A percentile compares a stretch with the other conserved stretches of the same genome.
Evolutionary conservation across 2,797 vertebrate genomes (phyloP).

Genomic region (Sebastes itinus): DNA sequence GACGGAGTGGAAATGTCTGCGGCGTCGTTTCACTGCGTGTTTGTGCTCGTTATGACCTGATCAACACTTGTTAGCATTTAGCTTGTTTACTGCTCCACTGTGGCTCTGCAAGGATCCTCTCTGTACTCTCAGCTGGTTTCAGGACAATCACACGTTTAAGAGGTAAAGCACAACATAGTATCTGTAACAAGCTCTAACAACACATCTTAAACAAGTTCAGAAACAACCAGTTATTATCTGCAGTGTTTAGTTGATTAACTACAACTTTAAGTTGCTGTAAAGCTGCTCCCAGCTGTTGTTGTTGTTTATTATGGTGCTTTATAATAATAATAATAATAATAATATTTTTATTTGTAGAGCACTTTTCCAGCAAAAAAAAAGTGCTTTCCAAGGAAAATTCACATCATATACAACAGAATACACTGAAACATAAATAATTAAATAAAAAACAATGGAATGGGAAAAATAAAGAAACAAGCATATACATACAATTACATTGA

Average conservation of each 20-base stretch:
- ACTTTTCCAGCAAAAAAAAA: too few species aligned
- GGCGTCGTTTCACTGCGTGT: background rate
- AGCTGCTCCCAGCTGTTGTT: background rate
- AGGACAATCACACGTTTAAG: conserved; percentile 1
- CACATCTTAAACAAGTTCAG: background rate
- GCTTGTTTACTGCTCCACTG: conserved; percentile 36
- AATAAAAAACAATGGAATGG: too few species aligned
- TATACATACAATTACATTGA: too few species aligned
- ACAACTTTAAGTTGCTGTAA: too few species aligned
- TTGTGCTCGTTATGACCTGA: conserved; percentile 36
- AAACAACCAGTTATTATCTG: fast-evolving
- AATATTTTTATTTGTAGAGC: too few species aligned
- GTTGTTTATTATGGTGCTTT: background rate
- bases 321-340: too few species aligned
- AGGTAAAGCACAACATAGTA: conserved; percentile 44
- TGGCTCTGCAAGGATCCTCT: conserved; percentile 6
- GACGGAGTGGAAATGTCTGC: conserved; percentile 12
- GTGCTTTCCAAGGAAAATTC: too few species aligned
- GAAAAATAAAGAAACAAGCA: too few species aligned
- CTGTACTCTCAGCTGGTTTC: background rate
- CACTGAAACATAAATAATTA: too few species aligned
- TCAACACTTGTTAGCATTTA: conserved; percentile 29
- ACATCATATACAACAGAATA: too few species aligned
- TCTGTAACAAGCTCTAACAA: background rate
- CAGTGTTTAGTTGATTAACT: background rate